Conservation (phyloP, 2,888 invertebrate genomes). For the Drosophila maculinotata region DNA sequence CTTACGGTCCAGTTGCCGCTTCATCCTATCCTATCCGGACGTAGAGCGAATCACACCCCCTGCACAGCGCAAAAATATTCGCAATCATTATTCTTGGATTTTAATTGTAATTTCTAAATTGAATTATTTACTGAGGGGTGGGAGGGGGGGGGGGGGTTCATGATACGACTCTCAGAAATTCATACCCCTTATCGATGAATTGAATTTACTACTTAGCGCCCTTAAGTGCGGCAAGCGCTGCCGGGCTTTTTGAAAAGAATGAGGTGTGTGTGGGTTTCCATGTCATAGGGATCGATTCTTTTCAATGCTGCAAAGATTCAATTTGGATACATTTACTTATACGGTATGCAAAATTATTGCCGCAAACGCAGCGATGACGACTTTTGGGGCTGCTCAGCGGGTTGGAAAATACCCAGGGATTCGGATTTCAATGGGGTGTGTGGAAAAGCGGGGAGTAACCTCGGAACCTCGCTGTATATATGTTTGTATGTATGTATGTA, state of each 20-base stretch:
- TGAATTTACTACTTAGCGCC: constrained; percentile 76
- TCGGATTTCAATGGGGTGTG: constrained; percentile 28
- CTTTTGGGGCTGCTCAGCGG: constrained; percentile 66
- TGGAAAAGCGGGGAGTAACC: no score
- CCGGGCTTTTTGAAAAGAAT: constrained; percentile 25
- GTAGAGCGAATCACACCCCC: no score
- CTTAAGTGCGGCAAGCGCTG: constrained; percentile 37
- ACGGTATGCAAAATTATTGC: constrained; percentile 82
- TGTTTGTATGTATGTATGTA: constrained; percentile 66
- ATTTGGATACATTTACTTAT: constrained; percentile 77
- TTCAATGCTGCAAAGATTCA: constrained; percentile 74
- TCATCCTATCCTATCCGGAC: no score
- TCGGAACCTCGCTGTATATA: constrained; percentile 37
- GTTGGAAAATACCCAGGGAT: constrained; percentile 80
- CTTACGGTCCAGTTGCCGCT: no score
- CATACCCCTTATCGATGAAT: constrained; percentile 49
- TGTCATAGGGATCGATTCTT: constrained; percentile 38
- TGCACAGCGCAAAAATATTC: constrained; percentile 22
- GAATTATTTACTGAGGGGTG: constrained; percentile 67
- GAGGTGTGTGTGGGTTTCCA: constrained; percentile 28
- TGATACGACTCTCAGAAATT: no score
- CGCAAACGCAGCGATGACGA: constrained; percentile 34
- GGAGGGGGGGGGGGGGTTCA: constrained; percentile 18
- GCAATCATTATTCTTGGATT: constrained; percentile 64
- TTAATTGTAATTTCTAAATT: constrained; percentile 84